Evolutionary conservation across 2,113 vertebrate species (phyloP).

Genomic region (Callospermophilus lateralis): DNA sequence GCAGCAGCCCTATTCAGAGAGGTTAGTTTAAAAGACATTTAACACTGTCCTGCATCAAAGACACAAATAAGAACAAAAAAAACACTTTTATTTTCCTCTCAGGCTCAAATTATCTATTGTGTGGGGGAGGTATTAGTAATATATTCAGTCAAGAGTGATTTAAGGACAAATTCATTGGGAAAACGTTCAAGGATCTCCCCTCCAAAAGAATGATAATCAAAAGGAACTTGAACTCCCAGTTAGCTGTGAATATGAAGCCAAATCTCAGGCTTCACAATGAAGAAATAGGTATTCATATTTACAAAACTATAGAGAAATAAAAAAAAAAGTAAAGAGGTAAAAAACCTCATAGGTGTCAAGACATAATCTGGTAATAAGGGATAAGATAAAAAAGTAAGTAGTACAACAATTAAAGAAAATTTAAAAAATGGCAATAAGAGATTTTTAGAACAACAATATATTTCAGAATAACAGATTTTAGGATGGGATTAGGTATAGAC

Average conservation of each 20-base stretch:
- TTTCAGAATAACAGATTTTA: not conserved
- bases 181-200: not conserved
- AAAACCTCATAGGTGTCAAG: not conserved
- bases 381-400: conserved; percentile 18
- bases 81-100: not conserved
- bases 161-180: conserved; percentile 42
- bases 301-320: conserved; percentile 4
- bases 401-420: not conserved
- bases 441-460: not conserved
- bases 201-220: not conserved
- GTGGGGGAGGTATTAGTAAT: not conserved
- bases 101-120: not conserved
- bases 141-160: not conserved
- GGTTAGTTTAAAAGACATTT: conserved; percentile 75
- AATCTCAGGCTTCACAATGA: not conserved
- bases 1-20: conserved; percentile 68
- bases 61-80: not conserved
- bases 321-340: conserved; percentile 12
- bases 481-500: not conserved
- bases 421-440: not conserved
- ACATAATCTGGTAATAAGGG: not conserved
- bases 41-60: not conserved
- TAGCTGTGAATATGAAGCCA: not conserved
- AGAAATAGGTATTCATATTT: not conserved
- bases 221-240: not conserved